phyloP scores from a whole-genome alignment of 2,113 vertebrate genomes.

The Aspidoscelis tigris region DNA sequence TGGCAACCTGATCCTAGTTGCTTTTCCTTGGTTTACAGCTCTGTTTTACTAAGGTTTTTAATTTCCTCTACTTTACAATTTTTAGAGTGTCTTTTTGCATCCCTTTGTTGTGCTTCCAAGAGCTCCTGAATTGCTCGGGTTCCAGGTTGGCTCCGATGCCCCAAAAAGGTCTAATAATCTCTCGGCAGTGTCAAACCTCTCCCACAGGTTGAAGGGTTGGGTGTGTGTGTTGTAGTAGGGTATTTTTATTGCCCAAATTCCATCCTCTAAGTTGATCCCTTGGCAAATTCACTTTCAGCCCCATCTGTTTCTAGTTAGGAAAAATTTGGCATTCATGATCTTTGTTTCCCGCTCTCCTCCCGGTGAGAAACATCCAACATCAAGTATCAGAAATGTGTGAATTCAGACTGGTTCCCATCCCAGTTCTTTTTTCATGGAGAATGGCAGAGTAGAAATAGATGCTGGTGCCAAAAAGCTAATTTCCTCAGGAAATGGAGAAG shows the following conservation, averaged over 20 bases:
- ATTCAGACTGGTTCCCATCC: conserved; percentile 43
- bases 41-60: conserved; percentile 3
- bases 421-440: background rate
- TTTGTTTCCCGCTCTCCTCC: conserved; percentile 33
- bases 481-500: conserved; percentile 47
- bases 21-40: background rate
- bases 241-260: conserved; percentile 13
- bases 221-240: background rate
- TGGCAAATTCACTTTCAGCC: background rate
- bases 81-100: background rate
- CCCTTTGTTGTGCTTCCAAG: background rate
- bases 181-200: background rate
- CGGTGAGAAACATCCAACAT: conserved; percentile 52
- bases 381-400: conserved; percentile 23
- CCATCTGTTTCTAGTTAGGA: conserved; percentile 56
- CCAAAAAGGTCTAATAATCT: background rate
- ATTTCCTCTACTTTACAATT: conserved; percentile 29
- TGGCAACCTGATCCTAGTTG: background rate
- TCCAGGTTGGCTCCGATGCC: background rate
- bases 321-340: conserved; percentile 37
- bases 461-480: background rate
- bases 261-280: background rate
- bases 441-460: rapidly evolving
- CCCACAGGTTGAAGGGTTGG: background rate
- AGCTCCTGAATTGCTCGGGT: rapidly evolving